Evolutionary conservation across 2,113 vertebrate species (phyloP), one percentile per base, ranked within the genome.

Genomic region (Anas platyrhynchos): DNA sequence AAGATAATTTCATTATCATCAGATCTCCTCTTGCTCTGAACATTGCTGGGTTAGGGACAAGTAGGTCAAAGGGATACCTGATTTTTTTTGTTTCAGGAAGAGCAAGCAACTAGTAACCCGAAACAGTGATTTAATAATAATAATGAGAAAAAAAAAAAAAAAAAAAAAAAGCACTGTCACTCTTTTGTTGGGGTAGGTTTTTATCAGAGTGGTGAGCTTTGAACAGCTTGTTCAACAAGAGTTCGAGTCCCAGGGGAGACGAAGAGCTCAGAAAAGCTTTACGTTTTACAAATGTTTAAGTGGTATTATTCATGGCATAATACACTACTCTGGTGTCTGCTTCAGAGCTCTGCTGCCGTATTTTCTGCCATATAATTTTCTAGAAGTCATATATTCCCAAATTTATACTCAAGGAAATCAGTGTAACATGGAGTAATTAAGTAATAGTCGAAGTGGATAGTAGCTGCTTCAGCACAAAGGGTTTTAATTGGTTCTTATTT

Each of bases 371-470:
- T 91, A 63, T 48, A 56, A 22, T 95, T 96, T 97, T 94, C 71
- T 62, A 93, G 63, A 67, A 81, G 91, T 95, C 90, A 63, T 27
- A 61, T n/a, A 82, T 91, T 77, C 94, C 52, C 22, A 61, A 85
- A 93, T 96, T 96, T 89, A 78, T 91, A 93, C 94, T 97, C 91
- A 83, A 89, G 86, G 67, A 96, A 96, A 93, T 84, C 92, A 74
- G 82, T 84, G 76, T 79, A 97, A 86, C 9, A 21, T 23, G 91
- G 68, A 96, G 89, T 97, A 98, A 98, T 97, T 93, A 97, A 97
- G 89, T 91, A 97, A 96, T 97, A 97, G 97, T 87, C 96, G 92
- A 97, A 96, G 91, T 96, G 80, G 79, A 83, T 97, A 89, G 78
- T 93, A 91, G 72, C 86, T 95, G 69, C 92, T 98, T 96, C 89